Evolutionary conservation across 2,888 invertebrate genomes (phyloP).

Genomic region (Therioaphis trifolii): DNA sequence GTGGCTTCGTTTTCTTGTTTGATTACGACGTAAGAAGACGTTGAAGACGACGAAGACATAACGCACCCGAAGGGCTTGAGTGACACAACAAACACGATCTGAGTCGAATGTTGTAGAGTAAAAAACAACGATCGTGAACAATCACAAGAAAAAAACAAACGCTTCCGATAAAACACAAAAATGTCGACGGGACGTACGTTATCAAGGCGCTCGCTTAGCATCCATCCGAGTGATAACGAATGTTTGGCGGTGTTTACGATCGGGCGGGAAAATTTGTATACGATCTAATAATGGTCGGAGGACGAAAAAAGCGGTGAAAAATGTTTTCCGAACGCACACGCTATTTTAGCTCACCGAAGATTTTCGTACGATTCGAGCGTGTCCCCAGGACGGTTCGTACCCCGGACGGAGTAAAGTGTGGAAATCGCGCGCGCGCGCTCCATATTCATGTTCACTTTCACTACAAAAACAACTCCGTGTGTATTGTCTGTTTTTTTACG

Average conservation of each 20-base stretch:
- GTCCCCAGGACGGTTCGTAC: too few relatives aligned
- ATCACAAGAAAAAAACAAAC: constrained; percentile 20
- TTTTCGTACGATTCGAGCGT: neutral
- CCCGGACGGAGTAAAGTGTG: too few relatives aligned
- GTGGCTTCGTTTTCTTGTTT: constrained; percentile 48
- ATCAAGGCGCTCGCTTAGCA: constrained; percentile 59
- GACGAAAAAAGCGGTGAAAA: neutral
- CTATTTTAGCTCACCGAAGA: neutral
- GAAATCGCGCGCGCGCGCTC: neutral
- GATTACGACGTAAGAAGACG: constrained; percentile 49
- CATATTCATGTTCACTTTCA: constrained; percentile 57
- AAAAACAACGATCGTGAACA: neutral
- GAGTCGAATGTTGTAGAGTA: neutral
- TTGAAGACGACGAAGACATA: constrained; percentile 60
- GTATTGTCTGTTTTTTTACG: too few relatives aligned
- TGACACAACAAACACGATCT: neutral
- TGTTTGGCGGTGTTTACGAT: constrained; percentile 58
- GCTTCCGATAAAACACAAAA: constrained; percentile 38
- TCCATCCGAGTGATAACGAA: constrained; percentile 57
- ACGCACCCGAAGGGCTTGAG: neutral
- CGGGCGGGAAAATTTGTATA: constrained; percentile 53
- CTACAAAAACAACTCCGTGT: neutral
- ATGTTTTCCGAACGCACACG: neutral
- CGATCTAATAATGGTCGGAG: neutral
- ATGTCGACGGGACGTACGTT: constrained; percentile 58